phyloP scores from a whole-genome alignment of 2,888 invertebrate genomes.

The Diarsia rubi region DNA sequence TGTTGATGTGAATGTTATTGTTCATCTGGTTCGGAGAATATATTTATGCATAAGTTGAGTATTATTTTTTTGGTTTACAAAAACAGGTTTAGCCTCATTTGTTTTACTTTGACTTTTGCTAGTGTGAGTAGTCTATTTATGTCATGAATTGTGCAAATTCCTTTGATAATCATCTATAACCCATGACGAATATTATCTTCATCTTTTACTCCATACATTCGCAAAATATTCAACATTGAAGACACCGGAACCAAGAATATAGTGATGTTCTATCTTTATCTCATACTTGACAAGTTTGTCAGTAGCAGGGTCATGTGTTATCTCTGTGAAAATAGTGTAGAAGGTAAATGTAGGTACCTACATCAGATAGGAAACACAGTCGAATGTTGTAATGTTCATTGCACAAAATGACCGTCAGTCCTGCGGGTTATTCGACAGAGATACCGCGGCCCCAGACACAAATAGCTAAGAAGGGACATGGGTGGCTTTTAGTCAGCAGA shows the following conservation, averaged over 20 bases:
- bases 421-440: too few relatives aligned
- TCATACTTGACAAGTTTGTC: neutral
- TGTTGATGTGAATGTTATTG: too few relatives aligned
- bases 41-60: neutral
- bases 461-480: too few relatives aligned
- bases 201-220: neutral
- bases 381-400: too few relatives aligned
- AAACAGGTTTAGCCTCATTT: neutral
- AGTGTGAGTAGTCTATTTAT: neutral
- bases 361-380: neutral
- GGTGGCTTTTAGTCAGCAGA: too few relatives aligned
- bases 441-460: too few relatives aligned
- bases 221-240: slow-evolving; percentile 13
- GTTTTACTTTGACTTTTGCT: neutral
- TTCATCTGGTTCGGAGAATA: too few relatives aligned
- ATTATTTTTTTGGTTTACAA: neutral
- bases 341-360: neutral
- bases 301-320: slow-evolving; percentile 8
- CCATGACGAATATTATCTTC: neutral
- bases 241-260: neutral
- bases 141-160: neutral
- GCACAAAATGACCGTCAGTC: too few relatives aligned
- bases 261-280: neutral
- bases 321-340: neutral
- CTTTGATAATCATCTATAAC: neutral